Evolutionary conservation across 2,113 vertebrate genomes (phyloP), one percentile per base, ranked within the genome.

Genomic region (Chelonoidis abingdonii): DNA sequence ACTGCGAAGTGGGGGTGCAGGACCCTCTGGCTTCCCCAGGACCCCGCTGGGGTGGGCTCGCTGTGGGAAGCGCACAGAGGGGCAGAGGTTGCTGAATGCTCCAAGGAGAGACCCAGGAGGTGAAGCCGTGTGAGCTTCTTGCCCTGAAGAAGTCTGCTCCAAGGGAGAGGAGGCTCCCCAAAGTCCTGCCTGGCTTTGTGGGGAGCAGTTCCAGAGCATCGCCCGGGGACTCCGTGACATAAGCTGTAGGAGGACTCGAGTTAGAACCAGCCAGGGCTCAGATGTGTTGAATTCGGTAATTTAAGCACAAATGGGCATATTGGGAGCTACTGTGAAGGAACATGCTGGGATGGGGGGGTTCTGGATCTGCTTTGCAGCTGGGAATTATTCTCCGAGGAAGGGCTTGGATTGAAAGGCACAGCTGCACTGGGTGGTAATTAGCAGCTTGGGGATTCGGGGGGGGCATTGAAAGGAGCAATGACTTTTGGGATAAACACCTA

Each of bases 241-340:
- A 0, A 62, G 76, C 13, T 27, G 1, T 0, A 1, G 85, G 62
- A 85, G 57, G 72, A 57, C 47, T 50, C 29, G 54, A 57, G 84
- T 84, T 92, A 22, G 80, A 85, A 12, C 6, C 47, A 5, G n/a
- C 2, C 92, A 92, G 88, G 50, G 6, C 52, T 93, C 89, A 1
- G 24, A 87, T 92, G 86, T 87, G 10, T 82, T 97, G 93, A 89
- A 81, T 49, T 27, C 24, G 19, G 88, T 97, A 88, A 97, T 95
- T 95, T 96, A 92, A 87, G 75, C 54, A 25, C 82, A 83, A 76
- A 24, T 31, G 25, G 83, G 82, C 81, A 79, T 81, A 44, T 59
- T 57, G 89, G 84, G 89, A 81, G 80, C 91, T 86, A 22, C 8
- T 24, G 79, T 80, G 47, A 24, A 89, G 59, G 75, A 56, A 90